Conservation (phyloP, 2,113 vertebrate genomes). For the Pseudorectes ferrugineus region DNA sequence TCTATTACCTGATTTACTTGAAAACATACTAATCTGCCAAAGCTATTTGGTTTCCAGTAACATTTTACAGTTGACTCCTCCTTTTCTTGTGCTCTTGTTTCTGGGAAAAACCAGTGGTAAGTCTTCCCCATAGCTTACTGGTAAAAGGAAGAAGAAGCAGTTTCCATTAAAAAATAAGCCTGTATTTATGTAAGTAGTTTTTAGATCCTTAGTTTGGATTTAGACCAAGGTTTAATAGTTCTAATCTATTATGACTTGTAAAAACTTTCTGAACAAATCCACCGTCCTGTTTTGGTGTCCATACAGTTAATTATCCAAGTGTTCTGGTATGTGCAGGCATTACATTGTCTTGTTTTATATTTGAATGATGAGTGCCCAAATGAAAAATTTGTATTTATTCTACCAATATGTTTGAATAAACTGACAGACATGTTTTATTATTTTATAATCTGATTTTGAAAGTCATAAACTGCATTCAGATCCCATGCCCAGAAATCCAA, state of each 20-base stretch:
- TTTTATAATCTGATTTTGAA: not conserved
- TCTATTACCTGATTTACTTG: not conserved
- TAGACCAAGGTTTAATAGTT: constrained; percentile 30
- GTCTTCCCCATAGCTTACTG: not conserved
- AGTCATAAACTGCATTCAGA: not conserved
- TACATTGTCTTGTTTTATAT: not conserved
- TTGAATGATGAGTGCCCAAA: not conserved
- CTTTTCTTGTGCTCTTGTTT: not conserved
- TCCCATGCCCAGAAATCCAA: not conserved
- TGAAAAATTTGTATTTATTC: not conserved
- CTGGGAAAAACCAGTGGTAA: constrained; percentile 5
- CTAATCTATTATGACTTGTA: not conserved
- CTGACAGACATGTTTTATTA: not conserved
- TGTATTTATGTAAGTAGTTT: not conserved
- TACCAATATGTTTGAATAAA: not conserved
- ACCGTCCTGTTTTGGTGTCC: not conserved
- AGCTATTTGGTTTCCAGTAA: constrained; percentile 16
- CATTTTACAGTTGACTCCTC: not conserved
- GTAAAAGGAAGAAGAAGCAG: not conserved
- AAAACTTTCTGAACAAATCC: constrained; percentile 2
- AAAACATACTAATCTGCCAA: not conserved
- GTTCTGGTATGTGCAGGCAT: not conserved
- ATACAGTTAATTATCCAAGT: not conserved
- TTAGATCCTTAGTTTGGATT: constrained; percentile 13
- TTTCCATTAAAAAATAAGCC: constrained; percentile 5